A percentile compares a stretch with the other conserved stretches of the same genome.
These are phyloP conservation scores for Desoria tigrina DNA, from an alignment of 2,888 invertebrate genomes.

Conservation along the genomic window DNA sequence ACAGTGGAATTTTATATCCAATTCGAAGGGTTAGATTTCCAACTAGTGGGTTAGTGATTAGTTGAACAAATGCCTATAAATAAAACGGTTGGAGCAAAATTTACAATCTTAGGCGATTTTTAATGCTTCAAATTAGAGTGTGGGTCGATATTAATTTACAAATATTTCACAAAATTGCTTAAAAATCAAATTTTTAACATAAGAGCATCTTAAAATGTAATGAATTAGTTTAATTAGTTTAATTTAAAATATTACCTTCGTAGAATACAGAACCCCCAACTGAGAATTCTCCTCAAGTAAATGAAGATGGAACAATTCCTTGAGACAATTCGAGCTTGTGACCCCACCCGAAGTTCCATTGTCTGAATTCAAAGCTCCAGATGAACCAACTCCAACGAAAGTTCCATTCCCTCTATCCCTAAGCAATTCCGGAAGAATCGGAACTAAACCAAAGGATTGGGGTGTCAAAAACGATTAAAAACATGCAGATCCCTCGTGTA, in stretches of 20 bases:
- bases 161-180: no score
- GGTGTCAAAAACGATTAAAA: background rate
- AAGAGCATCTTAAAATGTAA: no score
- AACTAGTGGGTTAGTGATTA: constrained; percentile 73
- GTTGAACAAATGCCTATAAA: constrained; percentile 77
- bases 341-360: background rate
- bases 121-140: no score
- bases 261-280: constrained; percentile 65
- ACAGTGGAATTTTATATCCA: constrained; percentile 69
- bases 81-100: background rate
- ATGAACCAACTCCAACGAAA: constrained; percentile 13
- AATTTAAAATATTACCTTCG: constrained; percentile 45
- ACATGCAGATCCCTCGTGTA: constrained; percentile 6
- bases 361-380: constrained; percentile 10
- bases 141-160: no score
- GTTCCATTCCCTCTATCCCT: constrained; percentile 52
- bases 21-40: constrained; percentile 68
- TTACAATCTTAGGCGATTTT: no score
- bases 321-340: constrained; percentile 22
- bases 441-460: constrained; percentile 65
- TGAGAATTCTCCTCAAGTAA: constrained; percentile 65
- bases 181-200: no score
- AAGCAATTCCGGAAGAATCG: constrained; percentile 68
- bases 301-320: constrained; percentile 47
- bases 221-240: no score